Evolutionary conservation across 2,888 invertebrate species (phyloP).

Genomic region (Smittia aterrima): DNA sequence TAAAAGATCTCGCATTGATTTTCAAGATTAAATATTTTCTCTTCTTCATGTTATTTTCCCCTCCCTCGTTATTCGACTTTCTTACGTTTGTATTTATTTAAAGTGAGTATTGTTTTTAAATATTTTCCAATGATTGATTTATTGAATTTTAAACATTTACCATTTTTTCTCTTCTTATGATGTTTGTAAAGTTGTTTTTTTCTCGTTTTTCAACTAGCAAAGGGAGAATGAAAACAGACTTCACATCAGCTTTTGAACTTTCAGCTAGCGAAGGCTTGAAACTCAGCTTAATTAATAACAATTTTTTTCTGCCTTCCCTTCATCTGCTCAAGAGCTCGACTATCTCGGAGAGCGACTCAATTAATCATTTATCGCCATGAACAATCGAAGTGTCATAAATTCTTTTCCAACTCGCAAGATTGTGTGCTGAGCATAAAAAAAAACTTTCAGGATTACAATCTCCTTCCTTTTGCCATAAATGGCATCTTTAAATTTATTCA

Average conservation of each 20-base stretch:
- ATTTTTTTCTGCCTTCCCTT: background rate
- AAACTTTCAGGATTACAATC: background rate
- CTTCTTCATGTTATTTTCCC: background rate
- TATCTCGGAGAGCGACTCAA: background rate
- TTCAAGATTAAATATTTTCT: background rate
- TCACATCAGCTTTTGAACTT: conserved; percentile 1
- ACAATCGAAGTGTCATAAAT: background rate
- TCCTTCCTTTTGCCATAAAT: background rate
- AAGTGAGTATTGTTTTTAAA: conserved; percentile 30
- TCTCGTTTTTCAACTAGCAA: background rate
- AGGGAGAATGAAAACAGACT: background rate
- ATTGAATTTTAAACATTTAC: conserved; percentile 41
- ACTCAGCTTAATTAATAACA: conserved; percentile 18
- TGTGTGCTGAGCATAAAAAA: background rate
- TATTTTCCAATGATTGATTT: conserved; percentile 39
- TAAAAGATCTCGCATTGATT: background rate
- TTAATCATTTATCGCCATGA: conserved; percentile 20
- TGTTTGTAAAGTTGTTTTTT: background rate
- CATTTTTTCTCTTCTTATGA: conserved; percentile 3
- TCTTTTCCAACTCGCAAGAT: background rate
- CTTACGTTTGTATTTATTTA: conserved; percentile 29
- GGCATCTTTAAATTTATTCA: conserved; percentile 38
- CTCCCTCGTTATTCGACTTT: background rate
- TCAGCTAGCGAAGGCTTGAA: background rate
- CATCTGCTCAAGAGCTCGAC: background rate